These are phyloP conservation scores for Phasianus colchicus DNA, from an alignment of 2,113 vertebrate genomes.

Conservation along the genomic window DNA sequence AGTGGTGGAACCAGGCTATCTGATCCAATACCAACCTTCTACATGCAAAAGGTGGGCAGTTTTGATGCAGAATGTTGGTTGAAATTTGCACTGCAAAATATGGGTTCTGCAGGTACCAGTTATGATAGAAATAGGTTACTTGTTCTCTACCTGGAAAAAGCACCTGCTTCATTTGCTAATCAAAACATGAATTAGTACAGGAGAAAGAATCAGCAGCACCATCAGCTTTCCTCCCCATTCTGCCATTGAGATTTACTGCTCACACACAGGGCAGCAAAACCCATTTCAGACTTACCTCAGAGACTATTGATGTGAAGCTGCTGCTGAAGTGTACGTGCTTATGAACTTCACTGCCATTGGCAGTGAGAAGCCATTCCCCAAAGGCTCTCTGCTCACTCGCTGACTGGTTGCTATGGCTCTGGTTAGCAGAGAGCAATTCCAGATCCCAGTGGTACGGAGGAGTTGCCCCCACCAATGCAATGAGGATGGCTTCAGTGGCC, in stretches of 20 bases:
- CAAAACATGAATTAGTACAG: not conserved
- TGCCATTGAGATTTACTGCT: not conserved
- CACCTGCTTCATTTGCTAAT: not conserved
- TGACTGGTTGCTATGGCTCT: constrained; percentile 72
- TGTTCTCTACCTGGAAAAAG: not conserved
- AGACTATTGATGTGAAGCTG: constrained; percentile 83
- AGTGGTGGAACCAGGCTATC: not conserved
- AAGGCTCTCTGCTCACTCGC: constrained; percentile 49
- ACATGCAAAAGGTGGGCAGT: not conserved
- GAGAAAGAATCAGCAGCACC: not conserved
- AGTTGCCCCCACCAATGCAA: constrained; percentile 77
- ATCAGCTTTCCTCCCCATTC: not conserved
- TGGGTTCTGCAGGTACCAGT: not conserved
- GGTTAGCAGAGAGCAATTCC: constrained; percentile 62
- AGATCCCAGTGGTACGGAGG: constrained; percentile 82
- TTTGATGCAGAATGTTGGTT: not conserved
- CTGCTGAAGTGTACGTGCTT: constrained; percentile 75
- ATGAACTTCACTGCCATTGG: constrained; percentile 76
- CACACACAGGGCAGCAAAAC: not conserved
- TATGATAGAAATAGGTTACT: not conserved
- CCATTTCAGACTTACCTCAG: constrained; percentile 74
- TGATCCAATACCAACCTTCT: not conserved
- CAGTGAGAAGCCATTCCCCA: constrained; percentile 76
- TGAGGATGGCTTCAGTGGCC: constrained; percentile 82
- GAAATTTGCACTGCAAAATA: not conserved